phyloP scores from a whole-genome alignment of 2,797 vertebrate genomes.

The Lepilemur septentrionalis region DNA sequence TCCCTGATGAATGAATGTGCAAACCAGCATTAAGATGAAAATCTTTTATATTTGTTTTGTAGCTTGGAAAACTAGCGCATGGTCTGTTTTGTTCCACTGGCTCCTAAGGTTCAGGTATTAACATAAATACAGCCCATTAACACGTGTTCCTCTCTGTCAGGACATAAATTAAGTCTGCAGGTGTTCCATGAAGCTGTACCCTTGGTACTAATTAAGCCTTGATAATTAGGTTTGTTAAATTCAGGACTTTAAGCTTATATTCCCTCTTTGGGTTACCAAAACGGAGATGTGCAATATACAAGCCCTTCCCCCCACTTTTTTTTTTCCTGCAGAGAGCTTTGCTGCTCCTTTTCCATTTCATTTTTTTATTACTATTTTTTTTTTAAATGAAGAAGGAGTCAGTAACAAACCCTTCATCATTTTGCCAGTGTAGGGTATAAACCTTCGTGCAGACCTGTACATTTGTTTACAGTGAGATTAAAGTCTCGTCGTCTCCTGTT shows the following conservation, averaged over 20 bases:
- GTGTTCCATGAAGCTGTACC: conserved; percentile 99
- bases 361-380: background rate
- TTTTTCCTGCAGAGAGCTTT: conserved; percentile 51
- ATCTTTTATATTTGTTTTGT: conserved; percentile 85
- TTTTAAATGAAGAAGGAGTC: conserved; percentile 53
- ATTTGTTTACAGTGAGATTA: conserved; percentile 66
- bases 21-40: conserved; percentile 85
- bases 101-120: conserved; percentile 93
- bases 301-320: background rate
- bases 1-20: conserved; percentile 80
- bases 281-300: conserved; percentile 78
- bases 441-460: conserved; percentile 56
- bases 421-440: conserved; percentile 50
- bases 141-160: conserved; percentile 99
- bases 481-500: conserved; percentile 65
- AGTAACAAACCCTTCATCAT: conserved; percentile 22
- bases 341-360: background rate
- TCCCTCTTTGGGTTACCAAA: conserved; percentile 88
- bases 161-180: conserved; percentile 99
- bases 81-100: conserved; percentile 84
- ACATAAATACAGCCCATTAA: conserved; percentile 99
- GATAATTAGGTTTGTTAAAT: conserved; percentile 99
- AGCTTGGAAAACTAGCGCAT: conserved; percentile 83
- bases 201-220: conserved; percentile 99
- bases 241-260: conserved; percentile 92